phyloP scores from a whole-genome alignment of 2,113 vertebrate species.

The Ivindomyrus marchei region DNA sequence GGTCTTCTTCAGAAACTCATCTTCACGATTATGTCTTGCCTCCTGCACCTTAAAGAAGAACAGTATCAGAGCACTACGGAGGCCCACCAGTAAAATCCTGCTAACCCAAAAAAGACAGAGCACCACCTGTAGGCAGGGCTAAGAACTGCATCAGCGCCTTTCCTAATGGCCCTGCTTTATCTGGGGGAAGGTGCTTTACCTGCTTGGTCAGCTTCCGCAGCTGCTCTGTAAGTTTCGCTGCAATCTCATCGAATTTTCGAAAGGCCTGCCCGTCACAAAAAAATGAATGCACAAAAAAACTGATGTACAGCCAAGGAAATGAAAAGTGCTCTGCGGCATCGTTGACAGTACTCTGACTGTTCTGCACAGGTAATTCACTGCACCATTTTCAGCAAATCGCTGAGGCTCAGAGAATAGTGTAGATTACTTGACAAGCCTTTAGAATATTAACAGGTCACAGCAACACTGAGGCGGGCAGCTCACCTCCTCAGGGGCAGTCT shows the following conservation, averaged over 20 bases:
- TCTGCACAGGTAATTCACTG: neutral
- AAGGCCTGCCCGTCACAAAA: constrained; percentile 62
- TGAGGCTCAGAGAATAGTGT: neutral
- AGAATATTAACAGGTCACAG: neutral
- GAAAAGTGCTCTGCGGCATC: neutral
- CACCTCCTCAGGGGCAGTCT: constrained; percentile 88
- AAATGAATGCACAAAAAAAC: neutral
- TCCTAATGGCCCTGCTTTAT: neutral
- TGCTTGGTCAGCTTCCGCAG: constrained; percentile 78
- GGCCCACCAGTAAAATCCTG: no score
- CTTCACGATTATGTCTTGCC: constrained; percentile 67
- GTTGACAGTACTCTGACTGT: neutral
- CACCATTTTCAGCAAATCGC: neutral
- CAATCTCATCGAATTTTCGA: constrained; percentile 81
- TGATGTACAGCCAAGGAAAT: neutral
- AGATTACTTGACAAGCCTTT: neutral
- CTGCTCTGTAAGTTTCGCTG: constrained; percentile 74
- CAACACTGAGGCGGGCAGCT: neutral
- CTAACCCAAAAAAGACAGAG: neutral
- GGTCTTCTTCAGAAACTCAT: constrained; percentile 71
- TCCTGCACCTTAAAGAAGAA: constrained; percentile 66
- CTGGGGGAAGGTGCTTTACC: constrained; percentile 37
- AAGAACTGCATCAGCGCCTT: neutral
- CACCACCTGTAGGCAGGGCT: neutral
- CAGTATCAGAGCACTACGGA: neutral